Evolutionary conservation across 1,140 invertebrate species (phyloP).

Genomic region (Telenomus remus): DNA sequence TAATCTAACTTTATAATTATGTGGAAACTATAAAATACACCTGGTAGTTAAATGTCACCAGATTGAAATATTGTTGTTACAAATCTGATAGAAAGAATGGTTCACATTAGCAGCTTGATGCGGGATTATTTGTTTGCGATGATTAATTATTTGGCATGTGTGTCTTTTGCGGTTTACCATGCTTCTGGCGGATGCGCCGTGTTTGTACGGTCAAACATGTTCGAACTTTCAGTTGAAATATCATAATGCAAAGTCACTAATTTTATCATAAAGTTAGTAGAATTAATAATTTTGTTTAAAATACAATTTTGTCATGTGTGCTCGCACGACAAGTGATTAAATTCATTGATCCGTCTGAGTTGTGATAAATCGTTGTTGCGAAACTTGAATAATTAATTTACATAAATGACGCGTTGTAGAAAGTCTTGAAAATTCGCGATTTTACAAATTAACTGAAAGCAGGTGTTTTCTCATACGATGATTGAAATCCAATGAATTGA

Average conservation of each 20-base stretch:
- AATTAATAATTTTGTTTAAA: constrained; percentile 4
- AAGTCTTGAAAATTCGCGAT: no score
- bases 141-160: constrained; percentile 27
- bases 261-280: constrained; percentile 4
- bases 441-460: no score
- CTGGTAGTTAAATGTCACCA: not conserved
- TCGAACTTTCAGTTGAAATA: constrained; percentile 20
- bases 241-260: constrained; percentile 4
- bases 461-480: no score
- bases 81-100: not conserved
- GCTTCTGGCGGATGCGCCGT: constrained; percentile 1
- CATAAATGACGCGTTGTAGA: no score
- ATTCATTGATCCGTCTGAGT: no score
- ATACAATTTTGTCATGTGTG: not conserved
- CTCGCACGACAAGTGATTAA: no score
- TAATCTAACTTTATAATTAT: no score
- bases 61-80: not conserved
- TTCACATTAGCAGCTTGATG: constrained; percentile 1
- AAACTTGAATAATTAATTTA: no score
- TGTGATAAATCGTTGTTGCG: no score
- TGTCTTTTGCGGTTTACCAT: constrained; percentile 19
- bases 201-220: constrained; percentile 9
- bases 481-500: no score
- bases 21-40: no score
- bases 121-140: constrained; percentile 17